Base-by-base conservation (phyloP, 2,113 vertebrate genomes). In the Labrus mixtus region DNA sequence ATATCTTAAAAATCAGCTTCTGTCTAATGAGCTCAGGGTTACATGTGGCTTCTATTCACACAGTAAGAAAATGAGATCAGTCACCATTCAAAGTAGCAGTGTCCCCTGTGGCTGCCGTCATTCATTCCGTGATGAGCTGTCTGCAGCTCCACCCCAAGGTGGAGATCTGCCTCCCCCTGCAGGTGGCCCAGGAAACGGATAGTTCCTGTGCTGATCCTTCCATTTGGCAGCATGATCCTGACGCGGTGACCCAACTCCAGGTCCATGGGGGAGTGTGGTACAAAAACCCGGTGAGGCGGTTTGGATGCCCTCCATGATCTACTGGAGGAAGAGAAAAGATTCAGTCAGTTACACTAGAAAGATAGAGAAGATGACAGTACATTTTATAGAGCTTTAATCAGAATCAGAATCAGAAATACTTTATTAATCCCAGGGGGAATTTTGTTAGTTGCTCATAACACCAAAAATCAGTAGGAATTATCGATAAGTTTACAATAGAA, bases 51-150 rank as follows among this genome's bases (percentile, higher is more conserved):
- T 68, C 22, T 13, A 13, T 37, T 46, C 23, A 43, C 29, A 16
- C 36, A 46, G 22, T 39, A 37, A 46, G 22, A 16, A 77, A 70
- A 67, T 33, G 1, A 68, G 22, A 66, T 58, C 23, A 76, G 68
- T 90, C 89, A 95, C 95, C 95, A 95, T 76, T 92, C 76, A 82
- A 95, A 95, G 86, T 93, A 94, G 82, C 78, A 73, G 41, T 90
- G 69, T 51, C 92, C 93, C 46, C 70, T 84, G 83, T 88, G 84
- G 50, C 79, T 78, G 29, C 93, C 91, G 0, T 90, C 69, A 39
- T 91, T 84, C 25, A 85, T 64, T 6, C 80, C 85, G 1, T 84
- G 85, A n/a, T 94, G 91, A 61, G 92, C 82, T 23, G 71, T 65
- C 67, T 93, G 94, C 79, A 95, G 84, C 76, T 95, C 94, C 61